Percentiles rank a stretch among this genome's conserved stretches.
Conservation (phyloP, 2,113 vertebrate genomes). For the Campylorhamphus procurvoides region DNA sequence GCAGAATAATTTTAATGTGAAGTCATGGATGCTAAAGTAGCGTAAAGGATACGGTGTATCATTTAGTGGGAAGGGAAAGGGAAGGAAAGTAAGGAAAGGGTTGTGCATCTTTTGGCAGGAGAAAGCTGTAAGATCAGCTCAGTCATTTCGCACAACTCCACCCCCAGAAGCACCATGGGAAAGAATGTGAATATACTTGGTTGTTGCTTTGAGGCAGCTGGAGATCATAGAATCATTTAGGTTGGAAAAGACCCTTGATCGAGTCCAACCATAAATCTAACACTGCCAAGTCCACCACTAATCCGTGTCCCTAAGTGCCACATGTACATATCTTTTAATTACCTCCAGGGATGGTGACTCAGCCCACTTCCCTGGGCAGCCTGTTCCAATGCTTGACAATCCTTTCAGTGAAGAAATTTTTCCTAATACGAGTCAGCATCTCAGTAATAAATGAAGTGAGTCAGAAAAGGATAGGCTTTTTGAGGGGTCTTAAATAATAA, state of each 20-base stretch:
- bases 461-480: neutral
- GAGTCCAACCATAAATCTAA: fast-evolving
- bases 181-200: neutral
- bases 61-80: neutral
- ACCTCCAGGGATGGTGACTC: neutral
- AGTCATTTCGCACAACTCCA: neutral
- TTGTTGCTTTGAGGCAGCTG: neutral
- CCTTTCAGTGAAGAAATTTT: neutral
- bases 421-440: neutral
- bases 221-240: neutral
- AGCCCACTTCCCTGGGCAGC: neutral
- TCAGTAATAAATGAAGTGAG: neutral
- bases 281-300: neutral
- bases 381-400: neutral
- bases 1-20: neutral
- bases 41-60: neutral
- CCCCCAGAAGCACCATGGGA: neutral
- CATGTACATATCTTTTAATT: neutral
- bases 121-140: neutral
- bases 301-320: neutral
- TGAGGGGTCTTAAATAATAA: neutral
- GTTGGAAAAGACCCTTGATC: neutral
- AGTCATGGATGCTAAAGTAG: neutral
- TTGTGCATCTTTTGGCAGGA: neutral
- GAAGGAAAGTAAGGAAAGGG: neutral